These are phyloP conservation scores for Lepus europaeus DNA, from an alignment of 2,113 vertebrate species.

Conservation along the genomic window DNA sequence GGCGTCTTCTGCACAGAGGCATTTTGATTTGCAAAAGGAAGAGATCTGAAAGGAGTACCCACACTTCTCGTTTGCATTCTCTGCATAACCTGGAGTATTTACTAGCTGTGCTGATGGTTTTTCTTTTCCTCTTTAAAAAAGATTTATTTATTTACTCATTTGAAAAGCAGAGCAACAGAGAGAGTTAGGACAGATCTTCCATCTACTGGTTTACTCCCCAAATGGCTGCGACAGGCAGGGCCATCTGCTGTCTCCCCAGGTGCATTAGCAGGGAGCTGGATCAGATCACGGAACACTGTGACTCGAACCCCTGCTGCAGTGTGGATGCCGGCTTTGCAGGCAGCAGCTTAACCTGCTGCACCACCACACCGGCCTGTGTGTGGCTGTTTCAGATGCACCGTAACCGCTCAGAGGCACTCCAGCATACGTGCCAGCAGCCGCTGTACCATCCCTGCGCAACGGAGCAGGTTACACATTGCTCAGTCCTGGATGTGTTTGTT, in stretches of 20 bases:
- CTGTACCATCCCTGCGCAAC: neutral
- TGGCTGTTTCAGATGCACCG: conserved; percentile 52
- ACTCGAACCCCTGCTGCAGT: too few species aligned
- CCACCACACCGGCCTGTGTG: too few species aligned
- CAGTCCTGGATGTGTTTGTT: neutral
- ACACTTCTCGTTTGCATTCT: conserved; percentile 51
- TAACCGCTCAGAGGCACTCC: conserved; percentile 3
- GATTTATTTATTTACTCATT: too few species aligned
- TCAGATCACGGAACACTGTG: too few species aligned
- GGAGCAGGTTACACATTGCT: conserved; percentile 13
- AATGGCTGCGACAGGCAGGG: too few species aligned
- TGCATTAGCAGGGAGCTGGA: too few species aligned
- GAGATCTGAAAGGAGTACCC: conserved; percentile 6
- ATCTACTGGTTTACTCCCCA: too few species aligned
- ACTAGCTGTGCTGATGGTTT: conserved; percentile 53
- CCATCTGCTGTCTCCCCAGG: too few species aligned
- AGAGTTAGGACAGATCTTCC: too few species aligned
- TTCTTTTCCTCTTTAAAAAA: conserved; percentile 64
- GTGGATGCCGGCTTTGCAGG: too few species aligned
- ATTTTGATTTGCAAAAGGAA: conserved; percentile 44
- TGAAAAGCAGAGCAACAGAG: too few species aligned
- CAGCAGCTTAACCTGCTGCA: too few species aligned
- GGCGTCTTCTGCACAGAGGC: conserved; percentile 2
- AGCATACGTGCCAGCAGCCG: neutral
- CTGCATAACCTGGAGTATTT: conserved; percentile 61